Percentiles rank a stretch among this genome's conserved stretches.
Evolutionary conservation across 2,113 vertebrate genomes (phyloP).

Genomic region (Planiliza haematocheilus): DNA sequence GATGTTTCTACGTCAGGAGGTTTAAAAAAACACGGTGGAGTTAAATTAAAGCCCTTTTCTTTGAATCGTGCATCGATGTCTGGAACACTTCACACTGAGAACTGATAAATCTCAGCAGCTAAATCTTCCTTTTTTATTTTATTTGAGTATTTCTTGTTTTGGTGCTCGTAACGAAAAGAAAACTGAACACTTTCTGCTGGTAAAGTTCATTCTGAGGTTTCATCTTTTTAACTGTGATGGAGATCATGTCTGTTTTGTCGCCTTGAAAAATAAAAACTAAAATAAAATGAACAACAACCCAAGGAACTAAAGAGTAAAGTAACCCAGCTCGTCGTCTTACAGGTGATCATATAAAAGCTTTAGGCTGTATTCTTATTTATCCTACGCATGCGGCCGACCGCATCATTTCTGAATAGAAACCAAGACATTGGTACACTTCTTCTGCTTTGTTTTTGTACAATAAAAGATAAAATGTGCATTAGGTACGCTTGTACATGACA

Average conservation of each 20-base stretch:
- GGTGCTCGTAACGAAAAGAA: neutral
- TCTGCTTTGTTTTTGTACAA: constrained; percentile 95
- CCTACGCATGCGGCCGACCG: constrained; percentile 87
- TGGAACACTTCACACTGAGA: no score
- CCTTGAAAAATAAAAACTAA: constrained; percentile 68
- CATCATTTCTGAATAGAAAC: constrained; percentile 96
- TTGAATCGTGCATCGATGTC: no score
- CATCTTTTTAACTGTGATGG: constrained; percentile 71
- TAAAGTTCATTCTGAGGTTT: constrained; percentile 86
- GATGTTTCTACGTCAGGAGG: no score
- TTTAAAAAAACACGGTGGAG: no score
- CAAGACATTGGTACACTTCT: constrained; percentile 97
- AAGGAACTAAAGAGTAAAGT: constrained; percentile 3
- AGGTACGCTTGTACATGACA: constrained; percentile 99
- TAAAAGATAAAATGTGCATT: constrained; percentile 99
- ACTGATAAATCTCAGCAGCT: no score
- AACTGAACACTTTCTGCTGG: constrained; percentile 78
- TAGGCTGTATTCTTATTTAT: constrained; percentile 88
- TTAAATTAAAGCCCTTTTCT: no score
- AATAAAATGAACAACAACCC: constrained; percentile 50
- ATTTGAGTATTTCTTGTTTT: no score
- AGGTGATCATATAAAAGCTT: constrained; percentile 94
- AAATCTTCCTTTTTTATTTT: no score
- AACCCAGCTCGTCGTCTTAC: constrained; percentile 84
- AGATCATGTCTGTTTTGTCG: constrained; percentile 87